Evolutionary conservation across 2,888 invertebrate genomes (phyloP).

Genomic region (Galeruca laticollis): DNA sequence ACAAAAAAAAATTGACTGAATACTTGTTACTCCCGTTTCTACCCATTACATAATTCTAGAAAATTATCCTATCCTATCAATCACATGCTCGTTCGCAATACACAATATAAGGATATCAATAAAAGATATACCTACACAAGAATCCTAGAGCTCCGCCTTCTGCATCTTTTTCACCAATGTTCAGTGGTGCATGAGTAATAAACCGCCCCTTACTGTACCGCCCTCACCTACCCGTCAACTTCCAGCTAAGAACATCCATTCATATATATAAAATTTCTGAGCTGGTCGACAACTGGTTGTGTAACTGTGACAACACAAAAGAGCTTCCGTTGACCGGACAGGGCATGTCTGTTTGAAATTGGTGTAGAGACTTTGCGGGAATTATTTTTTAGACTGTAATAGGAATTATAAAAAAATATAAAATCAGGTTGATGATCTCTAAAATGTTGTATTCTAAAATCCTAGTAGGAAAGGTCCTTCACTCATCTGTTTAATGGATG

Average conservation of each 20-base stretch:
- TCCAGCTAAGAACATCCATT: constrained; percentile 1
- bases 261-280: constrained; percentile 27
- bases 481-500: too few species aligned
- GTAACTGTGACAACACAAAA: constrained; percentile 25
- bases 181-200: constrained; percentile 65
- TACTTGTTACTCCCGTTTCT: too few species aligned
- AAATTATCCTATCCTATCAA: too few species aligned
- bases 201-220: constrained; percentile 63
- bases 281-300: constrained; percentile 14
- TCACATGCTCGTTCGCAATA: neutral
- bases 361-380: too few species aligned
- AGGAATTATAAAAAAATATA: too few species aligned
- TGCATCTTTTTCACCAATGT: constrained; percentile 64
- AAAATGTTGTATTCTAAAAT: too few species aligned
- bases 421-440: too few species aligned
- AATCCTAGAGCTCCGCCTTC: constrained; percentile 57
- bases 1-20: too few species aligned
- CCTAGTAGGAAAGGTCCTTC: too few species aligned
- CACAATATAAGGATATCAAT: neutral
- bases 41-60: too few species aligned
- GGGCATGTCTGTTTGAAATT: constrained; percentile 14
- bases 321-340: constrained; percentile 6
- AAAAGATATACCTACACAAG: neutral
- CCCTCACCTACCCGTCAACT: constrained; percentile 47
- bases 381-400: neutral